Evolutionary conservation across 2,888 invertebrate genomes (phyloP).

Genomic region (Mythimna albipuncta): DNA sequence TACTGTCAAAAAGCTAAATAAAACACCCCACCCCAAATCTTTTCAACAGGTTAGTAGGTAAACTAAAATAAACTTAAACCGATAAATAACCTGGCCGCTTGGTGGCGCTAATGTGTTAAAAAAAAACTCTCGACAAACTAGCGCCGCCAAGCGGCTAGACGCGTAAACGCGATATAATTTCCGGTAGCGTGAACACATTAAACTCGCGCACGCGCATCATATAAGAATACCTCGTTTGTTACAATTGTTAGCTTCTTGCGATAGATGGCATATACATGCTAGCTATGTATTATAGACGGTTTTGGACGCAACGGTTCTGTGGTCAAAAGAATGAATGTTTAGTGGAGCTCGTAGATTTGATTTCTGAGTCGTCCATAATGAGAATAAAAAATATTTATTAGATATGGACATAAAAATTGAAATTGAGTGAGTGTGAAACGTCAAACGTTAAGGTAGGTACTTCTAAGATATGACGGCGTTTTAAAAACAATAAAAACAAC

Average conservation of each 20-base stretch:
- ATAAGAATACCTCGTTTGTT: conserved; percentile 62
- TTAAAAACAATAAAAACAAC: no score
- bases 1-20: no score
- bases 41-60: background rate
- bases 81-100: background rate
- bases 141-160: conserved; percentile 72
- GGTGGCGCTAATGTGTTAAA: background rate
- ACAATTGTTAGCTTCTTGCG: conserved; percentile 60
- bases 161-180: conserved; percentile 52
- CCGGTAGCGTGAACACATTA: conserved; percentile 54
- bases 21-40: no score
- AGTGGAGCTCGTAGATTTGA: background rate
- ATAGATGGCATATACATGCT: conserved; percentile 66
- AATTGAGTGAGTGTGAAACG: no score
- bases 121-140: conserved; percentile 41
- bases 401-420: no score
- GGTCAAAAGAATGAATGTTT: background rate
- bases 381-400: no score
- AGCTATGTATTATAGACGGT: conserved; percentile 10
- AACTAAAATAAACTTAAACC: background rate
- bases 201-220: conserved; percentile 54
- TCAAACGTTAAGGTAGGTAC: no score
- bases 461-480: no score
- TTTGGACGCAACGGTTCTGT: background rate
- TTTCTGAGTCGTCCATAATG: no score